Base-by-base conservation (phyloP, 2,888 invertebrate genomes). In the Theretra japonica region DNA sequence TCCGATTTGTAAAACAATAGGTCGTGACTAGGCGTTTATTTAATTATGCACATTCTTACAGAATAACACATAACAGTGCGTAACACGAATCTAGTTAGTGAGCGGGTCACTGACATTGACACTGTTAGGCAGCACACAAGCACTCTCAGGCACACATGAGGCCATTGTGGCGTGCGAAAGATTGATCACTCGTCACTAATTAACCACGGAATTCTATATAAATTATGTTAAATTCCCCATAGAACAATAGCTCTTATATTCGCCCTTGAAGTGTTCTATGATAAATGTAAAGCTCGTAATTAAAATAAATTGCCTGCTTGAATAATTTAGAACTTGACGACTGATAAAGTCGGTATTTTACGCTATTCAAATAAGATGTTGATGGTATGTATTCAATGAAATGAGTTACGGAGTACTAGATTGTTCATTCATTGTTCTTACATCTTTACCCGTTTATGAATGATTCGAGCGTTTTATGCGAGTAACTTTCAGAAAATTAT, bases 61-160 rank as follows among this genome's bases (percentile, higher is more conserved):
- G 69, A 50, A 62, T 65, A 75, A 76, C 74, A 75, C 68, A 41
- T 70, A 69, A 71, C 70, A 75, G 70, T 71, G 60, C 30, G 73
- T 74, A 73, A 76, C 65, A 70, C 71, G 75, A 70, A 72, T 65
- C 41, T 65, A 48, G 65, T 72, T 73, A 53, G 28, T 71, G 73
- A 77, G 70, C 71, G 74, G 82, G 83, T 86, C 82, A 83, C 68
- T 80, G 82, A 80, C 86, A 85, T 86, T 86, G 86, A 85, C 86
- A 83, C 82, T 80, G 73, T 84, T 86, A 71, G 65, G 23, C 53
- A 53, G 53, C n/a, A 53, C 23, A 41, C 23, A 23, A 48, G 15
- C 62, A 60, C 60, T 41, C 62, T 25, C 58, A 23, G 19, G 15
- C 50, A 60, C 60, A 60, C 50, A 53, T 53, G 60, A 30, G 30